Base-by-base conservation (phyloP, 64 coral and sea anemone species). In the Dendronephthya gigantea region DNA sequence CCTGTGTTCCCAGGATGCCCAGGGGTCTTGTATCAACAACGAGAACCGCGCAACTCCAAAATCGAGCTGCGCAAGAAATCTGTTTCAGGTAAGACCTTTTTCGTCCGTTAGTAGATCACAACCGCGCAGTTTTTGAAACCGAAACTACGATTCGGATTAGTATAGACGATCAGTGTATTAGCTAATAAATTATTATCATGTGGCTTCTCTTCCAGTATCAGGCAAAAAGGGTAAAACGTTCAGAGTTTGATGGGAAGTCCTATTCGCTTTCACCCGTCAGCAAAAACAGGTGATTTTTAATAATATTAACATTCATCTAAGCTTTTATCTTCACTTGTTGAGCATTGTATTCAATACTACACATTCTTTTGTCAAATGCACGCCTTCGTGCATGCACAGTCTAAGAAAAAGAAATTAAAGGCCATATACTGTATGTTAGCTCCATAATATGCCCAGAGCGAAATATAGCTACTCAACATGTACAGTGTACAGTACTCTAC, bases 211-310 rank as follows among this genome's bases (percentile, higher is more conserved):
- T 28, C 9, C 52, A 98, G 95, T 98, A 91, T 65, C 95, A 98
- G 65, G 95, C 93, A 35, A 98, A 92, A 83, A 93, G 95, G 89
- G 91, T 92, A 66, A 93, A 98, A 40, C 83, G 90, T 41, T 92
- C 93, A 62, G 95, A 98, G 49, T 90, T 91, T 40, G 91, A 96
- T 89, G 72, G 72, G 9, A 79, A 79, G 17, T 79, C 72, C 7
- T 79, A 98, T 70, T 98, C 95, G 25, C 85, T 98, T 11, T 98
- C 95, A 8, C 95, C 95, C 27, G 87, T 98, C 22, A 87, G 95
- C 17, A 98, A 98, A 34, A 93, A 98, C 86, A 98, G 95, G 95
- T 98, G 83, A 50, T 22, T 0, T 28, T 23, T 85, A 81, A 39
- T 56, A 16, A 13, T 55, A 15, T 14, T 89, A 74, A n/a, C n/a